Conservation (phyloP, 2,113 vertebrate species). For the Corythaixoides concolor region DNA sequence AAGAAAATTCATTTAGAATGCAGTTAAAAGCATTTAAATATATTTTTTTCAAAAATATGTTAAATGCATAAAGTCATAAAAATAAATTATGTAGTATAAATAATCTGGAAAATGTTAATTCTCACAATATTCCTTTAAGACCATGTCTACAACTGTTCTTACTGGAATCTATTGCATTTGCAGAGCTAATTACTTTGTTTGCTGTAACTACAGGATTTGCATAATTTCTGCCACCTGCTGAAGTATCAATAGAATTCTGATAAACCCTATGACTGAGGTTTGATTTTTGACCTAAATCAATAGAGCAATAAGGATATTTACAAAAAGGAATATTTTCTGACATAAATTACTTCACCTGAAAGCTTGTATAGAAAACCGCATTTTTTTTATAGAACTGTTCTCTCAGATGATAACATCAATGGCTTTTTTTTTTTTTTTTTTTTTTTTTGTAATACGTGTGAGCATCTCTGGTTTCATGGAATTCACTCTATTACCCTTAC, state of each 20-base stretch:
- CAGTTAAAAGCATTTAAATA: neutral
- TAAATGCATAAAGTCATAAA: neutral
- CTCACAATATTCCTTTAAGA: neutral
- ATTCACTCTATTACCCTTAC: neutral
- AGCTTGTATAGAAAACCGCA: neutral
- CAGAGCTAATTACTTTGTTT: neutral
- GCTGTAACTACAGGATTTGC: neutral
- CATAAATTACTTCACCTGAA: neutral
- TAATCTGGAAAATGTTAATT: neutral
- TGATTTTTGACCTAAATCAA: neutral
- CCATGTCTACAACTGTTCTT: neutral
- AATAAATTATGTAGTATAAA: neutral
- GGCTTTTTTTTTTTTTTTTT: accelerated
- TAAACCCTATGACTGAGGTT: neutral
- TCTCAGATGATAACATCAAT: neutral
- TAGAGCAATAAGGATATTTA: neutral
- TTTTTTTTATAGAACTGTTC: neutral
- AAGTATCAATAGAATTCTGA: neutral
- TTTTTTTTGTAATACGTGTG: accelerated
- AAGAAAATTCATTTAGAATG: neutral
- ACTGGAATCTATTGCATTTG: neutral
- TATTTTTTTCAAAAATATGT: neutral
- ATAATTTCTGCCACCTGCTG: neutral
- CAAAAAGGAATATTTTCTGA: neutral
- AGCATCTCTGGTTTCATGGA: accelerated